A percentile compares a stretch with the other conserved stretches of the same genome.
phyloP scores from a whole-genome alignment of 2,888 invertebrate genomes.

The Ophioninae sp. region DNA sequence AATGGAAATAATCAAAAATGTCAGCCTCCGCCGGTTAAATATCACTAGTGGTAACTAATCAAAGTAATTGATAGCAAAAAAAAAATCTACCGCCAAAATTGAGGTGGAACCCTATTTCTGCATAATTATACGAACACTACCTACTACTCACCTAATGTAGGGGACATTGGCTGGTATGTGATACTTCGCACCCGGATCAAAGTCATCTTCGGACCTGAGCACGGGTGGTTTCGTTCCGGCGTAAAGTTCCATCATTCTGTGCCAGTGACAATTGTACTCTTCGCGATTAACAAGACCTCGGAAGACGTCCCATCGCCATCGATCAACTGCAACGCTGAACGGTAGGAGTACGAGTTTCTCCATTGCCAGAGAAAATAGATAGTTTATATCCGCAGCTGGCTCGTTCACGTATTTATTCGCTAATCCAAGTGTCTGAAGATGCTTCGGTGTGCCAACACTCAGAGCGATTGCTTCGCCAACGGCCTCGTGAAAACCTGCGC shows the following conservation, averaged over 20 bases:
- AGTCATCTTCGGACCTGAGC: constrained; percentile 92
- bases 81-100: constrained; percentile 3
- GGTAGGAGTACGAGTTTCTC: constrained; percentile 93
- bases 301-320: constrained; percentile 94
- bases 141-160: constrained; percentile 93
- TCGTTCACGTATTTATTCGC: constrained; percentile 92
- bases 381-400: constrained; percentile 92
- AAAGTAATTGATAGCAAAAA: neutral
- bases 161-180: constrained; percentile 95
- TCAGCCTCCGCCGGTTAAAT: too few species aligned
- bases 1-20: neutral
- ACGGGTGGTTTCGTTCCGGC: constrained; percentile 94
- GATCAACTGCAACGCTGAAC: constrained; percentile 91
- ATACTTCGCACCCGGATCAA: constrained; percentile 96
- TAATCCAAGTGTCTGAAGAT: constrained; percentile 91
- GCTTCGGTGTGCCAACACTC: constrained; percentile 92
- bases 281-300: constrained; percentile 88
- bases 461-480: constrained; percentile 94
- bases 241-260: constrained; percentile 91
- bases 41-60: neutral
- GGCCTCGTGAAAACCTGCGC: constrained; percentile 94
- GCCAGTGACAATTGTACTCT: constrained; percentile 94
- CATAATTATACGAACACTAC: too few species aligned
- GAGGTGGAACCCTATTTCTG: too few species aligned
- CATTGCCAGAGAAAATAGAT: constrained; percentile 91